phyloP scores from a whole-genome alignment of 2,888 invertebrate genomes.

The Dynastes maya region DNA sequence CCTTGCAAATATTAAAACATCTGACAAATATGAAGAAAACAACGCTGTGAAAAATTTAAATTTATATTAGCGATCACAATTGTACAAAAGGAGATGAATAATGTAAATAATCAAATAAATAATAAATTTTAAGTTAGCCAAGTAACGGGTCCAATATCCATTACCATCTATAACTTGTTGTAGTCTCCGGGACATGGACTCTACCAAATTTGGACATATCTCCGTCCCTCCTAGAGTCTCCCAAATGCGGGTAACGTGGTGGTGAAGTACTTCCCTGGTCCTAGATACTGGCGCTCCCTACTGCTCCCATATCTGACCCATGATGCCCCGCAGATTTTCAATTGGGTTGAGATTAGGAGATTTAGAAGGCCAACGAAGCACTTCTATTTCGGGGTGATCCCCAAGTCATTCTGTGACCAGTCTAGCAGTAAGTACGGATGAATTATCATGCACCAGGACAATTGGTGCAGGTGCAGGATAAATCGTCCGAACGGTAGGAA shows the following conservation, averaged over 20 bases:
- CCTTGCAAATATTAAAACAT: no score
- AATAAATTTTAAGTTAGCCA: no score
- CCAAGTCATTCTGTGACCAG: slow-evolving; percentile 46
- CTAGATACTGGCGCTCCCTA: background rate
- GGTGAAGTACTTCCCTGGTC: background rate
- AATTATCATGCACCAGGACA: slow-evolving; percentile 13
- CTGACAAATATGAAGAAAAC: no score
- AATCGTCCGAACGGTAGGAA: background rate
- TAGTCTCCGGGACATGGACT: slow-evolving; percentile 15
- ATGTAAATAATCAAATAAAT: no score
- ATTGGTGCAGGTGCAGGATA: background rate
- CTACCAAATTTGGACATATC: slow-evolving; percentile 11
- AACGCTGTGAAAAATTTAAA: no score
- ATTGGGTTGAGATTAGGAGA: slow-evolving; percentile 56
- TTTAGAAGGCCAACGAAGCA: slow-evolving; percentile 45
- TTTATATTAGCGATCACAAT: no score
- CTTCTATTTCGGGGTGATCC: slow-evolving; percentile 43
- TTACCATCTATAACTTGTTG: background rate
- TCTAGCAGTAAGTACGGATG: slow-evolving; percentile 16
- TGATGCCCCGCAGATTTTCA: slow-evolving; percentile 56
- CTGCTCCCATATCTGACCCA: slow-evolving; percentile 1
- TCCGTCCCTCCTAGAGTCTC: background rate
- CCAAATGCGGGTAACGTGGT: background rate
- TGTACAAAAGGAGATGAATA: no score
- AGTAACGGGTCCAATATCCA: slow-evolving; percentile 9